A percentile compares a stretch with the other conserved stretches of the same genome.
Evolutionary conservation across 23 tunicate species (phyloP).

Genomic region (Corella eumyota): DNA sequence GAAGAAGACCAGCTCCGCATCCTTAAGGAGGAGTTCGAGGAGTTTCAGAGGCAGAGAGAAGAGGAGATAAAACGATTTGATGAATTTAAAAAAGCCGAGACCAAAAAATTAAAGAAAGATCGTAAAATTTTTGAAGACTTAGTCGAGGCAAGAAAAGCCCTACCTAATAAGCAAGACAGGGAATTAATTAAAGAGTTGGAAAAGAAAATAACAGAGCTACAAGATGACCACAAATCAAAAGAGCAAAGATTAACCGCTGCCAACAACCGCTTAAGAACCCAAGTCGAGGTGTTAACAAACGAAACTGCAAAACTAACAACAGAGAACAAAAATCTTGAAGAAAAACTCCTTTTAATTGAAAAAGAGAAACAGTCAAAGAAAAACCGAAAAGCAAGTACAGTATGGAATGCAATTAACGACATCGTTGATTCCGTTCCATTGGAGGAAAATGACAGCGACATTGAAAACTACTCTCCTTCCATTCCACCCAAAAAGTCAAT

Average conservation of each 20-base stretch:
- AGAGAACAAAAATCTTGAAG: conserved; percentile 38
- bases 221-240: conserved; percentile 45
- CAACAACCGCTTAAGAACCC: conserved; percentile 58
- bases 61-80: conserved; percentile 41
- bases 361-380: conserved; percentile 24
- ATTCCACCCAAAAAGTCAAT: background rate
- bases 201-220: conserved; percentile 29
- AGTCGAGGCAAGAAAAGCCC: conserved; percentile 37
- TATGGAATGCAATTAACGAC: conserved; percentile 86
- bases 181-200: conserved; percentile 56
- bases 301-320: conserved; percentile 64
- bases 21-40: conserved; percentile 49
- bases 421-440: conserved; percentile 62
- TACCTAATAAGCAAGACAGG: conserved; percentile 51
- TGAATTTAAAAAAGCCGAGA: conserved; percentile 63
- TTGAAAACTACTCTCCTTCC: conserved; percentile 1
- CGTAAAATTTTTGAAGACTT: conserved; percentile 81
- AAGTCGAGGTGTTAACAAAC: conserved; percentile 19
- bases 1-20: conserved; percentile 42
- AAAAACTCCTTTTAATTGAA: conserved; percentile 15
- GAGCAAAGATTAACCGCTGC: conserved; percentile 69
- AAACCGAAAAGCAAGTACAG: conserved; percentile 33
- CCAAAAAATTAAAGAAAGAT: conserved; percentile 74
- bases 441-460: conserved; percentile 4
- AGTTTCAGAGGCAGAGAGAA: conserved; percentile 54